Evolutionary conservation across 1,140 invertebrate genomes (phyloP).

Genomic region (Aphelinus atriplicis): DNA sequence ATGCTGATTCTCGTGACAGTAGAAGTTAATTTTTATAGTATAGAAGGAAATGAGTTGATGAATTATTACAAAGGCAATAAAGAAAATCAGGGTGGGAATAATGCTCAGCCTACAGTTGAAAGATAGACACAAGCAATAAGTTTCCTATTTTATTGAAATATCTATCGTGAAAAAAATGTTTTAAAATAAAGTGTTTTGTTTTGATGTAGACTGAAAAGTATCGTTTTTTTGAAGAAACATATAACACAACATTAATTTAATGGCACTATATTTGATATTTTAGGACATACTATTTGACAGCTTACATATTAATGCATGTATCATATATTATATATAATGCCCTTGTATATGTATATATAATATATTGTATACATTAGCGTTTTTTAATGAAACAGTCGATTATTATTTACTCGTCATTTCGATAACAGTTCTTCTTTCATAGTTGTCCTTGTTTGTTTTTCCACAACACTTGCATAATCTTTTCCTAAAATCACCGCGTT

Average conservation of each 20-base stretch:
- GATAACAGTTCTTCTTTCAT: constrained; percentile 44
- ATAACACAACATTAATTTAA: constrained; percentile 55
- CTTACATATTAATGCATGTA: constrained; percentile 57
- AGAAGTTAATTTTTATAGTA: no score
- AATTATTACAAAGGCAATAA: no score
- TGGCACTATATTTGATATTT: constrained; percentile 62
- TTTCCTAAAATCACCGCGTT: constrained; percentile 14
- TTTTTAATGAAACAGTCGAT: constrained; percentile 54
- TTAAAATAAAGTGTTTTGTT: no score
- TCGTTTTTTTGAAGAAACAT: not conserved
- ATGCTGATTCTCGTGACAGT: no score
- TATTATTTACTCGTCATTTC: constrained; percentile 48
- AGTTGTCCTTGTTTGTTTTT: constrained; percentile 14
- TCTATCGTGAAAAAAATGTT: no score
- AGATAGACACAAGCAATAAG: no score
- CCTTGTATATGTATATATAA: constrained; percentile 49
- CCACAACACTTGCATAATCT: constrained; percentile 5
- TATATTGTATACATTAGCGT: constrained; percentile 52
- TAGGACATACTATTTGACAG: constrained; percentile 63
- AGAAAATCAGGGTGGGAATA: no score
- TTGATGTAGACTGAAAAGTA: no score
- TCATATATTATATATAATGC: constrained; percentile 56
- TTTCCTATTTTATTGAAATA: no score
- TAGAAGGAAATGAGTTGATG: no score
- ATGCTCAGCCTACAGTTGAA: no score